Conservation (phyloP, 2,888 invertebrate genomes). For the Hypselothyrea guttata region DNA sequence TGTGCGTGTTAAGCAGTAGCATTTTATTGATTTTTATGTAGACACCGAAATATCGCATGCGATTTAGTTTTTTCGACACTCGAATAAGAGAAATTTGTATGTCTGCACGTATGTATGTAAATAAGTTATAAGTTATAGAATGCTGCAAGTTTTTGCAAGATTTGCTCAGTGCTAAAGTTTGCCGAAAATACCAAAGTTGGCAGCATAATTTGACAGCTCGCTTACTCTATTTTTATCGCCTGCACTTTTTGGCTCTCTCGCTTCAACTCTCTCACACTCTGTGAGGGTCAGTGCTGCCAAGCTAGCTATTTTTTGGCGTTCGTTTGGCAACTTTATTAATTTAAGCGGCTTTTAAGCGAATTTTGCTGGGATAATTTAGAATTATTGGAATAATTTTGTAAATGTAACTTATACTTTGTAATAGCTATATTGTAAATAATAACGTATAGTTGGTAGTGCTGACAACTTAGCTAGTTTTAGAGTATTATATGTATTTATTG, state of each 20-base stretch:
- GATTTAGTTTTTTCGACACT: constrained; percentile 38
- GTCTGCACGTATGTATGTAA: neutral
- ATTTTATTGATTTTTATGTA: constrained; percentile 64
- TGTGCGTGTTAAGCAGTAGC: constrained; percentile 27
- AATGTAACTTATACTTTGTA: no score
- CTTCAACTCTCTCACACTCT: constrained; percentile 3
- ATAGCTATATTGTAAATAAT: no score
- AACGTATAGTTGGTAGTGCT: no score
- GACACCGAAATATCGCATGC: constrained; percentile 42
- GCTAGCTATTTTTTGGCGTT: no score
- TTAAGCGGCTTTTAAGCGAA: no score
- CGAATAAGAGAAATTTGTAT: neutral
- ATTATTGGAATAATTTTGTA: no score
- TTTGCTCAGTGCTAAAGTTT: constrained; percentile 21
- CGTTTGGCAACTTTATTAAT: no score
- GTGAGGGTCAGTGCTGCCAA: no score
- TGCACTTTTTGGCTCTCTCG: constrained; percentile 7
- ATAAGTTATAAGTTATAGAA: constrained; percentile 29
- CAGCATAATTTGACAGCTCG: constrained; percentile 38
- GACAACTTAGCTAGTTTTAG: no score
- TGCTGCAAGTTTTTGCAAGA: constrained; percentile 25
- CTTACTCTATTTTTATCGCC: constrained; percentile 27
- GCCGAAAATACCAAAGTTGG: constrained; percentile 20
- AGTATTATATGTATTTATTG: no score
- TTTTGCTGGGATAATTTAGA: no score